Evolutionary conservation across 2,113 vertebrate genomes (phyloP).

Genomic region (Nesogale talazaci): DNA sequence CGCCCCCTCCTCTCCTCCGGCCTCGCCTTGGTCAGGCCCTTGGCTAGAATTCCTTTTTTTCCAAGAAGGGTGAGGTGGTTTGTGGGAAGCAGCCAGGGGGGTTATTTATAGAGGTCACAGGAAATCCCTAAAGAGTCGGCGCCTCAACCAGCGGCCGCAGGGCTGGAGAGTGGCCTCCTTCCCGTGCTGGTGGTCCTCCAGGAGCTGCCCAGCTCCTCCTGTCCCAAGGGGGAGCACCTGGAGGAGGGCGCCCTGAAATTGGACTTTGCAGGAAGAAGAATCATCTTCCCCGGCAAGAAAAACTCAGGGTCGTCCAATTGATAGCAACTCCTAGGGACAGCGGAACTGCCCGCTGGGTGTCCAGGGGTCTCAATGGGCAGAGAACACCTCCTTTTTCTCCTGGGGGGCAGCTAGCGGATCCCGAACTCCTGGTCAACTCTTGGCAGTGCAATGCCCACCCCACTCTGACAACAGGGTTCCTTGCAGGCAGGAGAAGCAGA

Average conservation of each 20-base stretch:
- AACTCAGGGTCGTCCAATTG: no score
- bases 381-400: no score
- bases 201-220: neutral
- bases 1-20: no score
- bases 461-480: no score
- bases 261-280: neutral
- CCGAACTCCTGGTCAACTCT: no score
- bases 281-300: neutral
- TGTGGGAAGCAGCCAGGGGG: slow-evolving; percentile 72
- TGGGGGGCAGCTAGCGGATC: no score
- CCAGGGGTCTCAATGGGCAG: no score
- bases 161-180: neutral
- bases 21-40: slow-evolving; percentile 20
- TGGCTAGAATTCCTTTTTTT: slow-evolving; percentile 71
- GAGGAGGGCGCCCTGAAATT: neutral
- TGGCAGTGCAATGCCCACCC: no score
- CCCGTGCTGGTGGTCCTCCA: neutral
- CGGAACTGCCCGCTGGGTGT: no score
- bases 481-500: no score
- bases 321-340: no score
- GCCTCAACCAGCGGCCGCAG: neutral
- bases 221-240: neutral
- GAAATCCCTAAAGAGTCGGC: slow-evolving; percentile 74
- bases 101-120: slow-evolving; percentile 80
- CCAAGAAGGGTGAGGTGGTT: slow-evolving; percentile 74